phyloP scores from a whole-genome alignment of 1,140 invertebrate genomes.

The Zaprionus kolodkinae region DNA sequence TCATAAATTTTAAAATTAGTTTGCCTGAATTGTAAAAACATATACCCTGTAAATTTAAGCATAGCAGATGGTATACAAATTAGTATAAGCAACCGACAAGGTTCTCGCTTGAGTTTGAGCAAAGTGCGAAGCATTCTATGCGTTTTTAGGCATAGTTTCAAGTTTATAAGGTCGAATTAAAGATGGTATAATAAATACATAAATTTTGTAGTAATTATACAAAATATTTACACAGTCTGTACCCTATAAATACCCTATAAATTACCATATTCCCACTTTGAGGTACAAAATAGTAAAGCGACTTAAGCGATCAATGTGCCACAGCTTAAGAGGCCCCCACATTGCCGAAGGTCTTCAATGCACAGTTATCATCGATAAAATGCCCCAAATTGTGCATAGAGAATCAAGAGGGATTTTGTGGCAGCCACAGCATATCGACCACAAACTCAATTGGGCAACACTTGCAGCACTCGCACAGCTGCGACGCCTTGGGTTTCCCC shows the following conservation, averaged over 20 bases:
- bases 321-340: background rate
- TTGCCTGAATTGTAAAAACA: too few species aligned
- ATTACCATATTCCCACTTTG: too few species aligned
- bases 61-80: too few species aligned
- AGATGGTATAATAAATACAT: background rate
- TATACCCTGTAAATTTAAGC: too few species aligned
- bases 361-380: background rate
- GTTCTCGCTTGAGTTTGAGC: too few species aligned
- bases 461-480: conserved; percentile 17
- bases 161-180: background rate
- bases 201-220: background rate
- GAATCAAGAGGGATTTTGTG: background rate
- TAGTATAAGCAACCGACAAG: too few species aligned
- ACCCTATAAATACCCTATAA: too few species aligned
- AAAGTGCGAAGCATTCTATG: background rate
- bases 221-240: too few species aligned
- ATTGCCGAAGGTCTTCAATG: background rate
- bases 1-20: too few species aligned
- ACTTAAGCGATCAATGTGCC: background rate
- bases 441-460: conserved; percentile 37
- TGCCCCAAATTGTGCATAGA: background rate
- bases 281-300: too few species aligned
- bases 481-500: conserved; percentile 5
- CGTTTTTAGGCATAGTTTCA: background rate
- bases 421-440: conserved; percentile 15